phyloP scores from a whole-genome alignment of 2,113 vertebrate species.

The Labrus mixtus region DNA sequence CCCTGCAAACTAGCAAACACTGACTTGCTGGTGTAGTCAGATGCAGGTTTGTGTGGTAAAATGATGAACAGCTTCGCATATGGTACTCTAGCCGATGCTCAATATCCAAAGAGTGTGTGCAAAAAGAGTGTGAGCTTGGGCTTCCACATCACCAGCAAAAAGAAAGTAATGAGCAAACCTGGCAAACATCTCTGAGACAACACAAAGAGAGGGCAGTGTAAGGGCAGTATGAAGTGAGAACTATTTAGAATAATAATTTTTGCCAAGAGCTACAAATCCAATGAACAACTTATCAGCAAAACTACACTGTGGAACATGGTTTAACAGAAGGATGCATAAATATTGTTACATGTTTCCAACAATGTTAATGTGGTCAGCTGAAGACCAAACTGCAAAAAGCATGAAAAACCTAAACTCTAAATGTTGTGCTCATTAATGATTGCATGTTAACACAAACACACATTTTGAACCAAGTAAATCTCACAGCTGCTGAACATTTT shows the following conservation, averaged over 20 bases:
- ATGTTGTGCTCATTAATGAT: neutral
- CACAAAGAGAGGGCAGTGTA: conserved; percentile 1
- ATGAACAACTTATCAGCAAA: neutral
- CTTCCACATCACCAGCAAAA: neutral
- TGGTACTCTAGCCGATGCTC: neutral
- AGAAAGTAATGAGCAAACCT: conserved; percentile 1
- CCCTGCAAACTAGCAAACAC: conserved; percentile 8
- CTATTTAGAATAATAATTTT: neutral
- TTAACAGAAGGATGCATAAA: neutral
- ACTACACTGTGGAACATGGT: neutral
- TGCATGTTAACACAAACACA: neutral
- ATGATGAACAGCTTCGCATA: conserved; percentile 1
- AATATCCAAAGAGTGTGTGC: neutral
- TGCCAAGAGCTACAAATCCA: neutral
- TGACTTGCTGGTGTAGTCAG: conserved; percentile 13
- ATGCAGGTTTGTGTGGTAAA: conserved; percentile 12
- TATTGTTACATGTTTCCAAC: neutral
- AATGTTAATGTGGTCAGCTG: no score
- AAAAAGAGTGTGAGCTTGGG: neutral
- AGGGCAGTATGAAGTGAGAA: neutral
- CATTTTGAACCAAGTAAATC: neutral
- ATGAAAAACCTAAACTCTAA: no score
- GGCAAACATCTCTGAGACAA: neutral
- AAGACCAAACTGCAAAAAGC: no score
- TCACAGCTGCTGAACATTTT: neutral